phyloP scores from a whole-genome alignment of 2,113 vertebrate genomes.

The Coturnix japonica region DNA sequence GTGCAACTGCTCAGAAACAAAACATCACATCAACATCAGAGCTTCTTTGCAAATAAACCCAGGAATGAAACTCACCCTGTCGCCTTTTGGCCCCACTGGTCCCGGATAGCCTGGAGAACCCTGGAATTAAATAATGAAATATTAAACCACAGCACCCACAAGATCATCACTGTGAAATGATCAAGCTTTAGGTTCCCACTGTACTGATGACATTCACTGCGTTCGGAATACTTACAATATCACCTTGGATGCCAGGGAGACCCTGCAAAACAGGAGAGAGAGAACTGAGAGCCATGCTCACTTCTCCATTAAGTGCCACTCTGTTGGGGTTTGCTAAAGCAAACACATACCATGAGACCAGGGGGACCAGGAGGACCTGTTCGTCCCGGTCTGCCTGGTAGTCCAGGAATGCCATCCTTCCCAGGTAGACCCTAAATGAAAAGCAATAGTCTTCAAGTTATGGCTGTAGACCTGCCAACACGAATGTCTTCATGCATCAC shows the following conservation, averaged over 20 bases:
- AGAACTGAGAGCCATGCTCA: not conserved
- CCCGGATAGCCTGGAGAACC: constrained; percentile 83
- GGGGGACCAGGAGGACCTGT: constrained; percentile 84
- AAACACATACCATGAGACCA: constrained; percentile 79
- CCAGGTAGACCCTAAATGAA: constrained; percentile 83
- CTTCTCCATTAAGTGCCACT: not conserved
- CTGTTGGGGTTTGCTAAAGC: not conserved
- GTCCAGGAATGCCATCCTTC: constrained; percentile 87
- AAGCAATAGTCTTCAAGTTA: not conserved
- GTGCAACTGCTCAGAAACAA: not conserved
- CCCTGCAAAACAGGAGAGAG: constrained; percentile 74
- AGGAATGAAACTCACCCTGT: constrained; percentile 81
- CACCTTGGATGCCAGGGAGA: constrained; percentile 79
- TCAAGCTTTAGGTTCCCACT: not conserved
- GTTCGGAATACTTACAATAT: constrained; percentile 60
- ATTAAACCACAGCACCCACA: not conserved
- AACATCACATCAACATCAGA: not conserved
- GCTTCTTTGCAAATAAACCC: not conserved
- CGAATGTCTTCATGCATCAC: not conserved
- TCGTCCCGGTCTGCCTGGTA: constrained; percentile 87
- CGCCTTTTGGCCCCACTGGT: constrained; percentile 86
- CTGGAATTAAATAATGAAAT: constrained; percentile 52
- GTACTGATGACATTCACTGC: not conserved
- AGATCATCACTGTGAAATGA: too few species aligned
- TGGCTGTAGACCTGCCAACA: not conserved